Evolutionary conservation across 2,888 invertebrate genomes (phyloP).

Genomic region (Heliothis peltigera): DNA sequence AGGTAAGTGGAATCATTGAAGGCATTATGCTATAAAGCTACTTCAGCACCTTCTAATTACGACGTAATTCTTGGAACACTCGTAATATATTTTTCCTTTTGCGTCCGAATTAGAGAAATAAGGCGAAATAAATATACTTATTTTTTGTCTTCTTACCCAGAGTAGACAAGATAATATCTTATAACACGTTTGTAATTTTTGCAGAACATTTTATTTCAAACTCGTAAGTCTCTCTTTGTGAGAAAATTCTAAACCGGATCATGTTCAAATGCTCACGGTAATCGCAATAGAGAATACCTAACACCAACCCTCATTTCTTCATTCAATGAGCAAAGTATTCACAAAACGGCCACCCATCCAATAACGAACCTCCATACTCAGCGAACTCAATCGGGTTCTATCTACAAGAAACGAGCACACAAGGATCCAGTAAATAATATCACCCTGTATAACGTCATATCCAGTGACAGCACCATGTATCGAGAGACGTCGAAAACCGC

Average conservation of each 20-base stretch:
- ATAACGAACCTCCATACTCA: neutral
- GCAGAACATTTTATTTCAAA: neutral
- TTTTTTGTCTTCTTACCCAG: neutral
- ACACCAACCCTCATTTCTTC: no score
- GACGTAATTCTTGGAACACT: neutral
- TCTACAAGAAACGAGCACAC: conserved; percentile 1
- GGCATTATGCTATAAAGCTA: conserved; percentile 1
- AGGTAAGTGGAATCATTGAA: conserved; percentile 21
- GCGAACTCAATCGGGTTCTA: no score
- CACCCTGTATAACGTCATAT: conserved; percentile 40
- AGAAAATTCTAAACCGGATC: neutral
- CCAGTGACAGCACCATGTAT: conserved; percentile 47
- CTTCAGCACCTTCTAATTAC: conserved; percentile 11
- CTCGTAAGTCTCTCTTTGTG: neutral
- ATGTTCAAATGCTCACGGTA: neutral
- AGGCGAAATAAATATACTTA: neutral
- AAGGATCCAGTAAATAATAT: neutral
- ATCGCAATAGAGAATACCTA: no score
- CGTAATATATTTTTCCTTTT: conserved; percentile 1
- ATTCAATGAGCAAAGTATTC: no score
- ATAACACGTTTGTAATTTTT: neutral
- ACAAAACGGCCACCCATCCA: neutral
- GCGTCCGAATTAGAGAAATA: neutral
- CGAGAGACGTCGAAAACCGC: conserved; percentile 79
- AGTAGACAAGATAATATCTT: neutral